phyloP scores from a whole-genome alignment of 1,140 invertebrate species.

The Centruroides sculpturatus region DNA sequence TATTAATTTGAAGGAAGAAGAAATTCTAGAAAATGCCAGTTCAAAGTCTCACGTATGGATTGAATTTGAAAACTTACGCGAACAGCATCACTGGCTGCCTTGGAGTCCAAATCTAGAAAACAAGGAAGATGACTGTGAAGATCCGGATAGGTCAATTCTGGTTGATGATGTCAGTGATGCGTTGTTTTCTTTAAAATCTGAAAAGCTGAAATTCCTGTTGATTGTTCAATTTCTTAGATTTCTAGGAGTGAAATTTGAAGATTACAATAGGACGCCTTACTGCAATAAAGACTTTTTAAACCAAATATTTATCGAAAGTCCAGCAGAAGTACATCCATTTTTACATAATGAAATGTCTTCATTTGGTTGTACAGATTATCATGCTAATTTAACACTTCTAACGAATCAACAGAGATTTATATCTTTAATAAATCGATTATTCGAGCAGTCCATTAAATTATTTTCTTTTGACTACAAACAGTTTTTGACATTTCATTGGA shows the following conservation, averaged over 20 bases:
- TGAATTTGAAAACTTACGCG: slow-evolving; percentile 29
- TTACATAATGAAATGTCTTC: slow-evolving; percentile 14
- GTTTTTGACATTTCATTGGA: neutral
- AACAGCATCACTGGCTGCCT: slow-evolving; percentile 31
- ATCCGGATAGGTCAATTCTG: slow-evolving; percentile 32
- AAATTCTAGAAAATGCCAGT: slow-evolving; percentile 12
- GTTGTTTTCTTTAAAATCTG: slow-evolving; percentile 24
- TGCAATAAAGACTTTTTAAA: neutral
- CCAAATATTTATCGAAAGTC: slow-evolving; percentile 12
- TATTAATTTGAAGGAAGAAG: slow-evolving; percentile 21
- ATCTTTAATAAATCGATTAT: slow-evolving; percentile 9
- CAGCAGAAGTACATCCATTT: slow-evolving; percentile 7
- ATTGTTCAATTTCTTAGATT: slow-evolving; percentile 27
- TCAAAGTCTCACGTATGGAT: slow-evolving; percentile 26
- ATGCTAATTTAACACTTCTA: slow-evolving; percentile 18
- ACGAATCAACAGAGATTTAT: slow-evolving; percentile 16
- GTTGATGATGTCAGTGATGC: slow-evolving; percentile 31
- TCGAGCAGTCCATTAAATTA: neutral
- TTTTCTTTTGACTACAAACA: neutral
- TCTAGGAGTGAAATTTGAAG: slow-evolving; percentile 22
- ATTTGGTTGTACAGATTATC: slow-evolving; percentile 17
- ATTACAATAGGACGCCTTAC: neutral
- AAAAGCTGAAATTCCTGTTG: slow-evolving; percentile 23
- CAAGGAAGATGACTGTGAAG: slow-evolving; percentile 32
- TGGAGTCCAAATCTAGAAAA: slow-evolving; percentile 27